A percentile compares a stretch with the other conserved stretches of the same genome.
phyloP scores from a whole-genome alignment of 2,888 invertebrate genomes.

The Fragum sueziense region DNA sequence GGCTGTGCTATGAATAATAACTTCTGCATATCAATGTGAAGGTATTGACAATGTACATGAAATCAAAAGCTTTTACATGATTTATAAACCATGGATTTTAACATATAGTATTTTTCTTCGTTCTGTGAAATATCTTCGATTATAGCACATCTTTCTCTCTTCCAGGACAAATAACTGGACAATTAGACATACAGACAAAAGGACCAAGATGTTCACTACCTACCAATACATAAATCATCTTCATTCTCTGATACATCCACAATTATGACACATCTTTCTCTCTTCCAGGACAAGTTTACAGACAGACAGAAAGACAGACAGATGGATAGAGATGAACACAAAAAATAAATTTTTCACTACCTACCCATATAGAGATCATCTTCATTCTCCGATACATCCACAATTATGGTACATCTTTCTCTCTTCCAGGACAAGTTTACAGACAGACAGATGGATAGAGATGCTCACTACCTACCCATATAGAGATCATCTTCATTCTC shows the following conservation, averaged over 20 bases:
- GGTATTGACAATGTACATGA: too few relatives aligned
- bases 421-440: conserved; percentile 84
- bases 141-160: conserved; percentile 85
- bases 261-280: conserved; percentile 84
- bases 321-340: too few relatives aligned
- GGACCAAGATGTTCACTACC: too few relatives aligned
- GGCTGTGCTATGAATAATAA: too few relatives aligned
- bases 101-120: too few relatives aligned
- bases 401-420: conserved; percentile 84
- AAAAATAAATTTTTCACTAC: too few relatives aligned
- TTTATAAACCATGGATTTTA: too few relatives aligned
- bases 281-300: conserved; percentile 84
- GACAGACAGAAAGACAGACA: too few relatives aligned
- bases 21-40: too few relatives aligned
- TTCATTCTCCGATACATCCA: conserved; percentile 58
- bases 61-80: too few relatives aligned
- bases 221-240: conserved; percentile 36
- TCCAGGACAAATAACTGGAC: conserved; percentile 84
- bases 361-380: conserved; percentile 36
- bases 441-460: too few relatives aligned
- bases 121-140: conserved; percentile 61
- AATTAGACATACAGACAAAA: too few relatives aligned
- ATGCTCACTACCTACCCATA: conserved; percentile 6
- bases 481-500: conserved; percentile 49
- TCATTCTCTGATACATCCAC: conserved; percentile 58